A percentile compares a stretch with the other conserved stretches of the same genome.
Conservation (phyloP, 2,797 vertebrate genomes). For the Danio kyathit region DNA sequence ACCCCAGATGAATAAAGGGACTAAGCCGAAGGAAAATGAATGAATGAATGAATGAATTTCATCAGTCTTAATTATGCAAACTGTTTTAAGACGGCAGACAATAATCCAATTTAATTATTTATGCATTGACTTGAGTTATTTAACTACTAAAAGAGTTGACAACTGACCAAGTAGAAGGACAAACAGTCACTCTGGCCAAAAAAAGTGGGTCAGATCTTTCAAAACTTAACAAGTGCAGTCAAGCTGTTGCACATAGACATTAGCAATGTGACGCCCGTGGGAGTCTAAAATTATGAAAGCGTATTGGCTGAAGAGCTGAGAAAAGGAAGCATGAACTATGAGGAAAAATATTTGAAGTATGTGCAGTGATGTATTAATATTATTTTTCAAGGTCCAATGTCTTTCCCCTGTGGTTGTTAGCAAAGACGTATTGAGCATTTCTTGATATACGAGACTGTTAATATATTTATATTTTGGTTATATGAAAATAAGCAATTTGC, state of each 20-base stretch:
- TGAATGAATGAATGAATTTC: no score
- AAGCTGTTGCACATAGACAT: constrained; percentile 5
- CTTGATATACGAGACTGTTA: not conserved
- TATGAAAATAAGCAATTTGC: not conserved
- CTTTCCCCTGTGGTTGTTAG: not conserved
- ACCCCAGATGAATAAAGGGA: no score
- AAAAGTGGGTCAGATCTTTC: constrained; percentile 55
- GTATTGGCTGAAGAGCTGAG: not conserved
- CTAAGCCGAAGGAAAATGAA: no score
- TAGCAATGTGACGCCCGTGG: constrained; percentile 6
- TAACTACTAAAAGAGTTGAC: constrained; percentile 25
- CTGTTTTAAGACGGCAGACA: not conserved
- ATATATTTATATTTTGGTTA: not conserved
- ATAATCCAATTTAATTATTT: not conserved
- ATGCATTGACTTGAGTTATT: constrained; percentile 1
- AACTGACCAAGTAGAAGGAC: constrained; percentile 31
- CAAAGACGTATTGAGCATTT: not conserved
- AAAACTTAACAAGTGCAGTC: constrained; percentile 39
- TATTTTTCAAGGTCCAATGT: constrained; percentile 6
- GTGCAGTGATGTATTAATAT: not conserved
- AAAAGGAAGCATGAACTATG: constrained; percentile 4
- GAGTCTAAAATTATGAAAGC: not conserved
- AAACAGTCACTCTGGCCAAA: constrained; percentile 33
- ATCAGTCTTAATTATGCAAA: no score
- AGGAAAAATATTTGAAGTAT: constrained; percentile 10